phyloP scores from a whole-genome alignment of 2,797 vertebrate species.

The Cichlasoma orientale region DNA sequence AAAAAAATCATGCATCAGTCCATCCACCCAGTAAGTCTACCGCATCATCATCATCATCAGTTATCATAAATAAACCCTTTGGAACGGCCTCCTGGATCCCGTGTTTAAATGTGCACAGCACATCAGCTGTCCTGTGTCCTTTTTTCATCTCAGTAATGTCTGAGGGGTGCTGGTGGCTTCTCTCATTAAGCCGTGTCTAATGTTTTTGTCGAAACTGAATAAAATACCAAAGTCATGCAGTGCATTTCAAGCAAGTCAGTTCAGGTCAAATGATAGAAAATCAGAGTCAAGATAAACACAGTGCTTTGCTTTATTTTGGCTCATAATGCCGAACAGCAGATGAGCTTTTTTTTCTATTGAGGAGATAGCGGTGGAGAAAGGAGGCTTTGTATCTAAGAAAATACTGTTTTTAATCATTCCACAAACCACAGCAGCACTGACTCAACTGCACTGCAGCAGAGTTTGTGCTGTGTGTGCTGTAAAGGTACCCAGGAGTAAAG shows the following conservation, averaged over 20 bases:
- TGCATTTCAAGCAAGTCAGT: neutral
- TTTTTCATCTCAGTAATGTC: neutral
- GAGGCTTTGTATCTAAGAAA: neutral
- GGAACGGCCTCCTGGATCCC: fast-evolving
- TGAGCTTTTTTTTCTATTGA: neutral
- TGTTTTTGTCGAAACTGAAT: neutral
- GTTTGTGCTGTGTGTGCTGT: neutral
- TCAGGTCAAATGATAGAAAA: neutral
- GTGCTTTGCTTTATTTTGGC: neutral
- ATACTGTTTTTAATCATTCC: neutral
- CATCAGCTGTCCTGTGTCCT: fast-evolving
- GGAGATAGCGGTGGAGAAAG: neutral
- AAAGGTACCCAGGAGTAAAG: neutral
- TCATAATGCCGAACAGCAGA: neutral
- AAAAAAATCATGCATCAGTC: neutral
- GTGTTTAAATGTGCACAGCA: neutral
- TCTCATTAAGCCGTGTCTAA: neutral
- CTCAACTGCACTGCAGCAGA: neutral
- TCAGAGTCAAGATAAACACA: neutral
- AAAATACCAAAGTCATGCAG: neutral
- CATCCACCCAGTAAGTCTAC: neutral
- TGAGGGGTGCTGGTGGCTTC: too few relatives aligned
- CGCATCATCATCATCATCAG: neutral
- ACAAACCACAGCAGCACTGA: neutral
- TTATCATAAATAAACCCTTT: neutral